Conservation (phyloP, 2,888 invertebrate genomes). For the Tachina lurida region DNA sequence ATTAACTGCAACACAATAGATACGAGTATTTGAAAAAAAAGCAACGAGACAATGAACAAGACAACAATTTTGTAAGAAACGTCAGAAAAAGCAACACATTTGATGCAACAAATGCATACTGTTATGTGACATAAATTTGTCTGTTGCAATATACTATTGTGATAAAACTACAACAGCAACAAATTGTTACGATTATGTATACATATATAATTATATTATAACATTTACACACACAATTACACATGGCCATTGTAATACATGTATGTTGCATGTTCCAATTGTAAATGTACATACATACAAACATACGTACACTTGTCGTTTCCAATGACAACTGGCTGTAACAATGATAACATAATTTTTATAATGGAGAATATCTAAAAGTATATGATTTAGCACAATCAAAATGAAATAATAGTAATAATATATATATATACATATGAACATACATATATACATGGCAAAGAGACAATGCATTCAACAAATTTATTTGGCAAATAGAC, state of each 20-base stretch:
- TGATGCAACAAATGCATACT: slow-evolving; percentile 35
- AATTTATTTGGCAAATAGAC: no score
- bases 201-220: background rate
- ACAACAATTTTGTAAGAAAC: slow-evolving; percentile 35
- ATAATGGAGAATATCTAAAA: slow-evolving; percentile 13
- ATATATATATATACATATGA: no score
- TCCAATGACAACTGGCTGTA: slow-evolving; percentile 24
- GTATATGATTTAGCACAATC: slow-evolving; percentile 16
- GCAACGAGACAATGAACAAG: background rate
- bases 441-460: no score
- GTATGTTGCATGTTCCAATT: slow-evolving; percentile 19
- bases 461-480: no score
- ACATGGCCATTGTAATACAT: background rate
- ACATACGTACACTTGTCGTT: background rate
- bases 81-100: slow-evolving; percentile 38
- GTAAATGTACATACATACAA: background rate
- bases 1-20: slow-evolving; percentile 23
- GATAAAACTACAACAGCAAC: slow-evolving; percentile 19
- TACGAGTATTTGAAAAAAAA: background rate
- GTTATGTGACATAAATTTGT: slow-evolving; percentile 56
- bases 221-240: slow-evolving; percentile 4
- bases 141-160: slow-evolving; percentile 37
- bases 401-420: background rate
- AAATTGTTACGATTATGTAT: background rate
- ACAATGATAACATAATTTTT: slow-evolving; percentile 13